These are phyloP conservation scores for Eilema depressum DNA, from an alignment of 2,888 invertebrate species.

Conservation along the genomic window DNA sequence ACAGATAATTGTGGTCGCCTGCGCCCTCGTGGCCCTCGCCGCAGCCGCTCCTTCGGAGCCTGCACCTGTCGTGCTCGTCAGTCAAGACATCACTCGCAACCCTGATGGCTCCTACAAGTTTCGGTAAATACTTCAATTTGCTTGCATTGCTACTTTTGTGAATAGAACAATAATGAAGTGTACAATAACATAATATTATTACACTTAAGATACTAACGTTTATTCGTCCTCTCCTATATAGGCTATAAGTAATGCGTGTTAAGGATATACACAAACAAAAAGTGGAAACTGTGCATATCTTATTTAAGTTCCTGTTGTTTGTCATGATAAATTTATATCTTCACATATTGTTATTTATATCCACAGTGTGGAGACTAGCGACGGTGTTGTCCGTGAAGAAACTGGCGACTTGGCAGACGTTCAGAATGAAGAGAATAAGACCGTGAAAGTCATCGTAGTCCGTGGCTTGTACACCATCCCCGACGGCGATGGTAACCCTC, in stretches of 20 bases:
- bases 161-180: background rate
- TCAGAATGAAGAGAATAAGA: constrained; percentile 87
- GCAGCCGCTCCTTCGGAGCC: constrained; percentile 59
- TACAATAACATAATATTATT: too few species aligned
- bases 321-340: background rate
- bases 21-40: constrained; percentile 72
- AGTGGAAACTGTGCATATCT: background rate
- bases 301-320: background rate
- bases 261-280: too few species aligned
- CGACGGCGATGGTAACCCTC: constrained; percentile 85
- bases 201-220: too few species aligned
- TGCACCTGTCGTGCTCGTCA: constrained; percentile 59
- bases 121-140: constrained; percentile 55
- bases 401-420: constrained; percentile 76
- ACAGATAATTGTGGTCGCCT: constrained; percentile 58
- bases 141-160: too few species aligned
- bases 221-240: too few species aligned
- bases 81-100: constrained; percentile 56
- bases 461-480: constrained; percentile 88
- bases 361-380: constrained; percentile 29
- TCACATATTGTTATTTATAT: background rate
- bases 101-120: constrained; percentile 69
- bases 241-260: too few species aligned
- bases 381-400: constrained; percentile 83
- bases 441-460: constrained; percentile 84